Evolutionary conservation across 2,888 invertebrate genomes (phyloP), one percentile per base, ranked within the genome.

Genomic region (Helleia helle): DNA sequence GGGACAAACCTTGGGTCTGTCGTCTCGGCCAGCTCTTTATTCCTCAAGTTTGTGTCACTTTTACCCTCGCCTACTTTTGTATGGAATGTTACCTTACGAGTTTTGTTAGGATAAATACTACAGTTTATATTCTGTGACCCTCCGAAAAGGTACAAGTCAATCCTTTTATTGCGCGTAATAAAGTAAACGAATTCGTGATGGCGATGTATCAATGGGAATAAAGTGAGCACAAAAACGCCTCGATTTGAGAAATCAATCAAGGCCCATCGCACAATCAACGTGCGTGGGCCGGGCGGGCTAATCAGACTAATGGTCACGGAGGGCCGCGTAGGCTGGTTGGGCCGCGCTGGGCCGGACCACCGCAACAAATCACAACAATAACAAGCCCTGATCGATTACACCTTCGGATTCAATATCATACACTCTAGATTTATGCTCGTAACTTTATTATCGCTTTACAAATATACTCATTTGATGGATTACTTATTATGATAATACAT

Each of bases 341-440:
- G 66, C 60, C 66, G 37, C 26, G 22, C 36, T 36, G 34, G 24
- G 24, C 36, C 24, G 36, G 22, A 22, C 56, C 58, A 62, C 69
- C 68, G 66, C 67, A 72, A 73, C 75, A 74, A 77, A 76, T 76
- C 71, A 75, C 73, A 77, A 79, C 71, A 77, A 77, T 74, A 77
- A 79, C 69, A 69, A 47, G 65, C 62, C 55, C 64, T 72, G 75
- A 76, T 79, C 69, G 73, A 79, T 79, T 72, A 71, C 51, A 48
- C 58, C 61, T 56, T 62, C 59, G 61, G 63, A 67, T 65, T 72
- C 66, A 59, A 68, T 68, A 42, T 60, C 60, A 66, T 69, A 63
- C 60, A 65, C 60, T 62, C 42, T 64, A 68, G 66, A 64, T 65
- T 64, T 66, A 38, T 65, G 62, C 58, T 62, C 57, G 58, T 63